Evolutionary conservation across 1,140 invertebrate genomes (phyloP), one percentile per base, ranked within the genome.

Genomic region (Bombus balteatus): DNA sequence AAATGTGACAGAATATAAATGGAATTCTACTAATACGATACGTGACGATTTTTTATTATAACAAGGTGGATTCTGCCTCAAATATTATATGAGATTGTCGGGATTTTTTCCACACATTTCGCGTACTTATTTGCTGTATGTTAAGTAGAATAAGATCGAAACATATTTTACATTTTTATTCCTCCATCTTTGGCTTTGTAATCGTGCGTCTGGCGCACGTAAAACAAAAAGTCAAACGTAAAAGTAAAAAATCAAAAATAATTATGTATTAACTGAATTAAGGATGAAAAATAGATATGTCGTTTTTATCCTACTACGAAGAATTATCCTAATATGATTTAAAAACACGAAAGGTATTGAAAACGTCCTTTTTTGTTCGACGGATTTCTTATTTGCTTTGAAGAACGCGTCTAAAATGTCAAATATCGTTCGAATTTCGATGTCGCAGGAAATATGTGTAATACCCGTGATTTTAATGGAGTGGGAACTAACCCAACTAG

Each of bases 1-100:
- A 32, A 73, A 47, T 47, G n/a, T 73, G 71, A 73, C 71, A 43
- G 71, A 73, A 73, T 73, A 73, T n/a, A 47, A 73, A 73, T 73
- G 71, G 71, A 73, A 47, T 43, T 73, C 41, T 4, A 18, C 71
- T 73, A 73, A 73, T 73, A 73, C 13, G 22, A 39, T 76, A 59
- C 74, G 34, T 59, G 71, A 76, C 34, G 25, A 76, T 59, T 76
- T 76, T 59, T 59, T 59, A 76, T 59, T 28, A 37, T 59, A 13
- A 25, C n/a, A 10, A 53, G 15, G 34, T 28, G 32, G 34, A 76
- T 57, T 37, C 10, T 28, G 13, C 0, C 15, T 73, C 18, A 9
- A 32, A 43, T 47, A 43, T 32, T 32, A 15, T 59, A 57, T 25
- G 18, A 75, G 47, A 57, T 76, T 57, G n/a, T 13, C 6, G 15